Base-by-base conservation (phyloP, 2,113 vertebrate genomes). In the Paradoxurus hermaphroditus region DNA sequence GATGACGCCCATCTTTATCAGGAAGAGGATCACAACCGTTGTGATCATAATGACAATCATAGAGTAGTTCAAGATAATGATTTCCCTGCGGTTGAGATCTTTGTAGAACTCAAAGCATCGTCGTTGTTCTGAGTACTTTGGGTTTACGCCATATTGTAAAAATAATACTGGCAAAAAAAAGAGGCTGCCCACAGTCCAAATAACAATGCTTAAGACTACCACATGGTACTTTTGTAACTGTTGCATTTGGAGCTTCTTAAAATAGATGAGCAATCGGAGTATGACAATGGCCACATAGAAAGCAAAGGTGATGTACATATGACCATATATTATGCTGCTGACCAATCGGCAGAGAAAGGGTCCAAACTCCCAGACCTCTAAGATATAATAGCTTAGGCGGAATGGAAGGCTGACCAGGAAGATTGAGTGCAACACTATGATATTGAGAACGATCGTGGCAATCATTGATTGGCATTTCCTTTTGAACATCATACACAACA, bases 381-480 rank as follows among this genome's bases (percentile, higher is more conserved):
- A 62, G 49, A 98, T 23, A 27, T 99, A 99, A 65, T 98, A 99
- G 86, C 97, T 98, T 83, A 99, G 95, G 65, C 96, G 96, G 86
- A 99, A 98, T 0, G 98, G 99, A 72, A 98, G 98, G 73, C 97
- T 99, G 62, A 98, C 18, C 11, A 98, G 89, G 90, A 99, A 95
- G 41, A 98, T 51, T 29, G 79, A 93, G 36, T 98, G 99, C n/a
- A 99, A 49, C 46, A 97, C 97, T 8, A 98, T 96, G 62, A 99
- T 98, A 70, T 87, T 98, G 78, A 53, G 39, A 88, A 98, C 67
- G 1, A 97, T 95, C 0, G 27, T 41, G 53, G 98, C 94, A 36
- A 98, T 97, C 34, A 94, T 9, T 1, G 98, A 98, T 0, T 81
- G 98, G 0, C 90, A 90, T 5, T 96, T 97, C 70, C 92, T 98